phyloP scores from a whole-genome alignment of 2,888 invertebrate species.

The Sylvicola cinctus region DNA sequence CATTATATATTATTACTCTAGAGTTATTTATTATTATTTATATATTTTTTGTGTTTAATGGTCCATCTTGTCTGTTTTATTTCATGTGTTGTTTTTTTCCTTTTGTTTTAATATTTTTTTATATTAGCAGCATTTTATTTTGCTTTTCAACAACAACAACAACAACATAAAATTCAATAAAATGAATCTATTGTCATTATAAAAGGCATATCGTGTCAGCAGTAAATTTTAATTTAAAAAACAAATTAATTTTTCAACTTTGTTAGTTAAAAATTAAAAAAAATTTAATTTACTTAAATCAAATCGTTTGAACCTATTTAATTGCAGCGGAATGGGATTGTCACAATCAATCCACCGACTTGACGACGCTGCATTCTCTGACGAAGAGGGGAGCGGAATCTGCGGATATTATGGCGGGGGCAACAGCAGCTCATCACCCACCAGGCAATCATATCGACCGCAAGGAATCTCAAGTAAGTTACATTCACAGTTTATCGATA shows the following conservation, averaged over 20 bases:
- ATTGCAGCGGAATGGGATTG: slow-evolving; percentile 26
- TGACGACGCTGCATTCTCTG: slow-evolving; percentile 61
- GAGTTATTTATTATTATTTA: slow-evolving; percentile 9
- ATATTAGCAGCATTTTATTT: neutral
- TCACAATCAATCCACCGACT: slow-evolving; percentile 28
- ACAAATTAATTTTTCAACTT: neutral
- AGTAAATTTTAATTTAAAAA: neutral
- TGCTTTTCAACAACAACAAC: too few species aligned
- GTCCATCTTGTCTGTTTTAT: slow-evolving; percentile 6
- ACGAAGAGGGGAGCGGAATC: slow-evolving; percentile 55
- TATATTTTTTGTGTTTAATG: slow-evolving; percentile 7
- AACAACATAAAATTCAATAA: too few species aligned
- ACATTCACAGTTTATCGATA: neutral
- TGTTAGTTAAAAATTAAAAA: too few species aligned
- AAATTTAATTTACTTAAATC: too few species aligned
- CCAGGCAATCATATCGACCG: slow-evolving; percentile 27
- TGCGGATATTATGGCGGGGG: slow-evolving; percentile 25
- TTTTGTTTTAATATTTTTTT: neutral
- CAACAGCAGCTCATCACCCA: slow-evolving; percentile 27
- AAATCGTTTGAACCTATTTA: too few species aligned
- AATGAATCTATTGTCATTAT: too few species aligned
- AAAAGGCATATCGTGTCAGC: too few species aligned
- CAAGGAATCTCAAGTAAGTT: slow-evolving; percentile 32
- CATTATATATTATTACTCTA: slow-evolving; percentile 11
- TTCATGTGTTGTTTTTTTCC: slow-evolving; percentile 7